Percentiles rank a stretch among this genome's conserved stretches.
Evolutionary conservation across 2,113 vertebrate species (phyloP).

Genomic region (Balaenoptera acutorostrata): DNA sequence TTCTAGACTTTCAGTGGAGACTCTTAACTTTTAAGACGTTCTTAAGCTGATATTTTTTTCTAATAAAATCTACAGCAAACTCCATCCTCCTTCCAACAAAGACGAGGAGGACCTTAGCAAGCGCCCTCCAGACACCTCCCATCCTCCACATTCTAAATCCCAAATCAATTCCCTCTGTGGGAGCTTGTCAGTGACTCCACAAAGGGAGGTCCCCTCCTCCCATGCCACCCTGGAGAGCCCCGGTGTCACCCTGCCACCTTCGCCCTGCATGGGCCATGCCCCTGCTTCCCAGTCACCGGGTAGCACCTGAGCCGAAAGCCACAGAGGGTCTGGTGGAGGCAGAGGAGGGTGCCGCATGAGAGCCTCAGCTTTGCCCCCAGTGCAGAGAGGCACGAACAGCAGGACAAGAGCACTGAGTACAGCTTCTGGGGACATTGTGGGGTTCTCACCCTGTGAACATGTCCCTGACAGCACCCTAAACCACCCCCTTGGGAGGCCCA

Average conservation of each 20-base stretch:
- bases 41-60: background rate
- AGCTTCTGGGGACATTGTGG: background rate
- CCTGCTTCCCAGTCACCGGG: background rate
- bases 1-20: background rate
- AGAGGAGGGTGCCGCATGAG: background rate
- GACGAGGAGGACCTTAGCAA: background rate
- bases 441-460: too few species aligned
- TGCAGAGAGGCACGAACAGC: background rate
- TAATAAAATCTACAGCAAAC: background rate
- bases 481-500: background rate
- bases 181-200: background rate
- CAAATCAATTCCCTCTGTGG: background rate
- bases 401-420: rapidly evolving
- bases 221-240: rapidly evolving
- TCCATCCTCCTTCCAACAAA: background rate
- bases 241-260: background rate
- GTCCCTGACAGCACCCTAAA: background rate
- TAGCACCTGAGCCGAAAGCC: background rate
- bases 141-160: background rate
- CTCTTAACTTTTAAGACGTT: background rate
- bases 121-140: background rate
- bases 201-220: background rate
- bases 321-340: background rate
- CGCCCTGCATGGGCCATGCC: rapidly evolving
- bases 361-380: background rate